Base-by-base conservation (phyloP, 2,797 vertebrate genomes). In the Silurus aristotelis region DNA sequence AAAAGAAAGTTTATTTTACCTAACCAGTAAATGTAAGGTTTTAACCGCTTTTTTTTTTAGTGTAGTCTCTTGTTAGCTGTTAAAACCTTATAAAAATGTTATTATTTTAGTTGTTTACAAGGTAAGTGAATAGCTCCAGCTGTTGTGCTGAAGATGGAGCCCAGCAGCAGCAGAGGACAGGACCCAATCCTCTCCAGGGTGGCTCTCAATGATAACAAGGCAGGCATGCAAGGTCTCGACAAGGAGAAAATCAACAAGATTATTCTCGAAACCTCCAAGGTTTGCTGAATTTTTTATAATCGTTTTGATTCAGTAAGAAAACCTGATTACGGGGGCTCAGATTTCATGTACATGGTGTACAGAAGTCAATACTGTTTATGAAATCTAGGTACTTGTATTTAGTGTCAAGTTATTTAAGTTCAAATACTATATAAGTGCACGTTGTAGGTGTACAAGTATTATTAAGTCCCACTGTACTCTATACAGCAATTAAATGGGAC, bases 141-240 rank as follows among this genome's bases (percentile, higher is more conserved):
- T 82, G 72, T n/a, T 2, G 31, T 83, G 12, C 22, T 76, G 31
- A 84, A 81, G 38, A 88, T 88, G 85, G 85, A 88, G 31, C 1
- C 25, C 12, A 3, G 56, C 19, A 25, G 0, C 9, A 63, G 66
- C 38, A 80, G 75, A 15, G 66, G 88, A 92, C 48, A 56, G 89
- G 95, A 95, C 76, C 94, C 91, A 9, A 85, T 96, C 90, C 94
- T 98, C 38, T 96, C 97, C 91, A 95, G 97, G 87, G 95, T 99
- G 95, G 97, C 97, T 46, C 96, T 99, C 87, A 99, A 99, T 90
- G 98, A 99, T 92, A 99, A 99, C 93, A 99, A 99, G 91, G 98
- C 98, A 89, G 97, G 98, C 78, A 99, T 99, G 98, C 96, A 98
- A 90, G 98, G 97, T 82, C 93, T 99, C 83, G 96, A 99, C 94